These are phyloP conservation scores for Drosophila pseudotakahashii DNA, from an alignment of 2,888 invertebrate genomes.

Conservation along the genomic window DNA sequence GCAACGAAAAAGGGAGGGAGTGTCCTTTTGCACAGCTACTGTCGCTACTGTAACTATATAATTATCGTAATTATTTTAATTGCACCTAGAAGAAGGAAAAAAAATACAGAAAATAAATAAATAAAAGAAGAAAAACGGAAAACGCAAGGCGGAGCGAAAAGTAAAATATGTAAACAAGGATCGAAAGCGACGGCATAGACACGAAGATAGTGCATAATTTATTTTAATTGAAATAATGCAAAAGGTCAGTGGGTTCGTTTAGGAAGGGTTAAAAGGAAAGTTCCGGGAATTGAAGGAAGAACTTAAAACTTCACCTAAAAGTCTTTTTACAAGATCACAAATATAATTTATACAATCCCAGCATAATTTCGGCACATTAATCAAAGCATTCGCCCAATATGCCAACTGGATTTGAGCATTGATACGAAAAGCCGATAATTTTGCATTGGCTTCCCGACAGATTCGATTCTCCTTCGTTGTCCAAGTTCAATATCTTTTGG, in stretches of 20 bases:
- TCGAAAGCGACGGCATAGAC: constrained; percentile 37
- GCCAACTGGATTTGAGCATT: constrained; percentile 12
- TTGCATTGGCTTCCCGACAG: constrained; percentile 4
- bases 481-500: constrained; percentile 25
- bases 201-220: constrained; percentile 31
- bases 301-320: too few relatives aligned
- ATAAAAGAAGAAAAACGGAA: neutral
- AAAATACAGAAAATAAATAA: neutral
- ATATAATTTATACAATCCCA: too few relatives aligned
- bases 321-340: too few relatives aligned
- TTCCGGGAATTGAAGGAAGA: too few relatives aligned
- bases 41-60: constrained; percentile 44
- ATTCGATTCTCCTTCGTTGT: constrained; percentile 1
- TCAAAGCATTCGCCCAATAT: constrained; percentile 11
- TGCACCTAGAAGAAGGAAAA: constrained; percentile 32
- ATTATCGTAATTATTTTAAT: constrained; percentile 72
- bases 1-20: constrained; percentile 10
- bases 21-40: constrained; percentile 20
- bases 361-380: constrained; percentile 5
- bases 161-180: constrained; percentile 38
- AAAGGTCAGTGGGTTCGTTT: constrained; percentile 34
- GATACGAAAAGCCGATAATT: constrained; percentile 19
- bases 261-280: neutral
- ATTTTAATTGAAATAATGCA: constrained; percentile 36
- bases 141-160: constrained; percentile 14